Base-by-base conservation (phyloP, 2,888 invertebrate genomes). In the Melangyna quadrimaculata region DNA sequence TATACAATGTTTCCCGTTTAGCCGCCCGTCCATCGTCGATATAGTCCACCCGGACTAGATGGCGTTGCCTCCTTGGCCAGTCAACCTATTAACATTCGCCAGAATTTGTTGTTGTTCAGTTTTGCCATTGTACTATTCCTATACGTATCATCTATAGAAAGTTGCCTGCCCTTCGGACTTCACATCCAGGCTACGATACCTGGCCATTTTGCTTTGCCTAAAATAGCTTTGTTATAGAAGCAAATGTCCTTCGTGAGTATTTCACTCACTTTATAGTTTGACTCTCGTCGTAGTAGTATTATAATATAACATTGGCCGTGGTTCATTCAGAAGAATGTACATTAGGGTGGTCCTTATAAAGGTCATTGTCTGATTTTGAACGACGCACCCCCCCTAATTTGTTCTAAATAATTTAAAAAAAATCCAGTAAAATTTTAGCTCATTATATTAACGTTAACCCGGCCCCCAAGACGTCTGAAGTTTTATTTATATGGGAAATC, bases 201-300 rank as follows among this genome's bases (percentile, higher is more conserved):
- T 86, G 81, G 81, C 81, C 81, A 86, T 86, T 86, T 86, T 78
- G 86, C 86, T 69, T 84, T 81, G 77, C 73, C 77, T 73, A 86
- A n/a, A 86, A 86, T 81, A 73, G 12, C 69, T 53, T 70, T 73
- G 72, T 71, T 77, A 29, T n/a, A n/a, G n/a, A n/a, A 29, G 12
- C 32, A 57, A 73, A 51, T 61, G 81, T 78, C 81, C 72, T 81
- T 86, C 19, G 53, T 35, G 51, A 80, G 74, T 67, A 65, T n/a
- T n/a, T n/a, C n/a, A 40, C 65, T 55, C 29, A 55, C 22, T 77
- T 75, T 71, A 24, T 59, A 57, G 57, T 70, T 70, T 24, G 14
- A 57, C 40, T 37, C 27, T 32, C 9, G 14, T 24, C 29, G 43
- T 70, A 14, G 17, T 57, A 51, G n/a, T 72, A 55, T 45, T 22